Percentiles rank a stretch among this genome's conserved stretches.
These are phyloP conservation scores for Trichonephila inaurata DNA, from an alignment of 1,140 invertebrate species.

Conservation along the genomic window DNA sequence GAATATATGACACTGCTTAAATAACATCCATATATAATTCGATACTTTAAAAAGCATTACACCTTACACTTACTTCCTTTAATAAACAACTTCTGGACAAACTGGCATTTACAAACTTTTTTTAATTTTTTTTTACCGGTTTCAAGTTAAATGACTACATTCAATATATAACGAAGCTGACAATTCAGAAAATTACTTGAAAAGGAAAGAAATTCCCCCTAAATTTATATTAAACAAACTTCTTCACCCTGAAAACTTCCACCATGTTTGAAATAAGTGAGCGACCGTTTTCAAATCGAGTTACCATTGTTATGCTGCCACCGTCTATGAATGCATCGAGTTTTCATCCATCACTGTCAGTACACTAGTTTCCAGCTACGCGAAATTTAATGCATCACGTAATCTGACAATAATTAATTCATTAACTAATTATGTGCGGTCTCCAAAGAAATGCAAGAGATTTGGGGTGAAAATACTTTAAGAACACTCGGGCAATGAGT, in stretches of 20 bases:
- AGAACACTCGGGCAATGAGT: constrained; percentile 27
- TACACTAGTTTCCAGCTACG: neutral
- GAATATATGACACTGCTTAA: neutral
- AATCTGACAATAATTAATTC: constrained; percentile 68
- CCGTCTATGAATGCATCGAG: neutral
- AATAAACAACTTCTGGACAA: neutral
- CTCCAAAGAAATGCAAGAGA: constrained; percentile 46
- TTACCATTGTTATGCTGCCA: constrained; percentile 35
- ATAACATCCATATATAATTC: neutral
- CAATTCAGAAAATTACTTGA: neutral
- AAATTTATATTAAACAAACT: constrained; percentile 21
- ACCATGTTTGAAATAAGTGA: neutral
- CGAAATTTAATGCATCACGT: constrained; percentile 33
- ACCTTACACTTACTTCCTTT: neutral
- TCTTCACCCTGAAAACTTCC: neutral
- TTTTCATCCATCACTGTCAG: constrained; percentile 45
- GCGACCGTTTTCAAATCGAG: constrained; percentile 31
- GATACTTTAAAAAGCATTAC: neutral
- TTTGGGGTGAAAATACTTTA: constrained; percentile 51
- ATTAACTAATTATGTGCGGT: constrained; percentile 63
- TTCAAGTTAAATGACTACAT: neutral
- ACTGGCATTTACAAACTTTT: neutral
- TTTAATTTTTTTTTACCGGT: neutral
- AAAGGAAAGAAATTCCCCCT: neutral
- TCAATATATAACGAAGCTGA: neutral